Evolutionary conservation across 2,797 vertebrate genomes (phyloP).

Genomic region (Enteromius paludinosus): DNA sequence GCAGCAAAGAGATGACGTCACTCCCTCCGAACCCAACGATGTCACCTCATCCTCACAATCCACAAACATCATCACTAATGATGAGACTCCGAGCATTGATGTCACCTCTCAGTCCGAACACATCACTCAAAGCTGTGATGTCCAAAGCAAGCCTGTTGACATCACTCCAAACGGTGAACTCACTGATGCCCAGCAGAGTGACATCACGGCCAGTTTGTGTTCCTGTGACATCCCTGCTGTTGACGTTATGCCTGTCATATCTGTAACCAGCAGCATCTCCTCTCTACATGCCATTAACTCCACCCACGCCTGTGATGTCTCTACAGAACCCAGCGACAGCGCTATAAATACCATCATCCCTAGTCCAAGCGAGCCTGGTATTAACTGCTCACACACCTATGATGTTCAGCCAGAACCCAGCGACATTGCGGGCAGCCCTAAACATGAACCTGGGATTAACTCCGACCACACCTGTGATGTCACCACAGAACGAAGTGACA

Average conservation of each 20-base stretch:
- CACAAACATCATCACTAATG: constrained; percentile 27
- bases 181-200: neutral
- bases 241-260: neutral
- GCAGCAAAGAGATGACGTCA: constrained; percentile 13
- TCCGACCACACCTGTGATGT: constrained; percentile 1
- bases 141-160: constrained; percentile 20
- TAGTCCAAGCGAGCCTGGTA: neutral
- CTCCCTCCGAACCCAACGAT: constrained; percentile 49
- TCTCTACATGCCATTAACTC: neutral
- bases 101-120: constrained; percentile 5
- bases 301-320: constrained; percentile 4
- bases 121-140: constrained; percentile 34
- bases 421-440: neutral
- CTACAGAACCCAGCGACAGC: constrained; percentile 5
- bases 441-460: neutral
- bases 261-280: constrained; percentile 9
- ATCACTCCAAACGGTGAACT: constrained; percentile 13
- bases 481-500: constrained; percentile 34
- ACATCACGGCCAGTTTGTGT: neutral
- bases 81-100: neutral
- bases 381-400: neutral
- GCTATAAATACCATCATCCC: neutral
- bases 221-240: neutral
- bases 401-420: constrained; percentile 2
- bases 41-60: constrained; percentile 33